These are phyloP conservation scores for Chelonoidis abingdonii DNA, from an alignment of 2,113 vertebrate genomes.

Conservation along the genomic window DNA sequence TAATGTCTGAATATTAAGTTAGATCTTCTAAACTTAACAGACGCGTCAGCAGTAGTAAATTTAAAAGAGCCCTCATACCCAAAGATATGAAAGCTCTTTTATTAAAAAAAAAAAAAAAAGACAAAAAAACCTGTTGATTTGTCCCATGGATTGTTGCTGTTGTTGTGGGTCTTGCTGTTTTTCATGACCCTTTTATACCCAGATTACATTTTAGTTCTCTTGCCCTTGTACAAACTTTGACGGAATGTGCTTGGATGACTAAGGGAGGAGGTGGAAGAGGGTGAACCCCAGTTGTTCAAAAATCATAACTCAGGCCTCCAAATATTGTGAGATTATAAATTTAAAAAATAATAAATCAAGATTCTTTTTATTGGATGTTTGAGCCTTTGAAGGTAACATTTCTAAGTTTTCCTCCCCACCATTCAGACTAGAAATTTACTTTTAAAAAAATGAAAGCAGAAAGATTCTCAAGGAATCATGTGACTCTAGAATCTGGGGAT, in stretches of 20 bases:
- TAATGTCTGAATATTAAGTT: constrained; percentile 71
- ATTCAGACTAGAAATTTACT: constrained; percentile 23
- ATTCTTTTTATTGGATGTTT: constrained; percentile 1
- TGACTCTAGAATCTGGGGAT: constrained; percentile 48
- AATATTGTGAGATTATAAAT: neutral
- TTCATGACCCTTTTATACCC: constrained; percentile 39
- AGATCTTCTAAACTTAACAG: constrained; percentile 70
- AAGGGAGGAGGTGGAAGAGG: constrained; percentile 59
- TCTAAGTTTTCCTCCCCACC: constrained; percentile 17
- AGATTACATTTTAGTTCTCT: constrained; percentile 38
- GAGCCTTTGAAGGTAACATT: constrained; percentile 9
- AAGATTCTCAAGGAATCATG: constrained; percentile 31
- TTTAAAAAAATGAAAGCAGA: neutral
- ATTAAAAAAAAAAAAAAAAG: constrained; percentile 1
- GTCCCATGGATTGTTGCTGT: constrained; percentile 8
- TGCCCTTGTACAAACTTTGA: constrained; percentile 51
- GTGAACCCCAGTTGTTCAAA: constrained; percentile 28
- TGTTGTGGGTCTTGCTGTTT: neutral
- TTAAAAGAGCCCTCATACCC: constrained; percentile 61
- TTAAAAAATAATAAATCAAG: neutral
- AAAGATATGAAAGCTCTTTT: constrained; percentile 62
- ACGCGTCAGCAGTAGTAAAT: constrained; percentile 72
- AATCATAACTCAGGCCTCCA: neutral
- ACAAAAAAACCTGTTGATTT: constrained; percentile 9
- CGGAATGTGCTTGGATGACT: constrained; percentile 74